Percentiles rank a stretch among this genome's conserved stretches.
Conservation (phyloP, 2,797 vertebrate species). For the Mastacembelus armatus region DNA sequence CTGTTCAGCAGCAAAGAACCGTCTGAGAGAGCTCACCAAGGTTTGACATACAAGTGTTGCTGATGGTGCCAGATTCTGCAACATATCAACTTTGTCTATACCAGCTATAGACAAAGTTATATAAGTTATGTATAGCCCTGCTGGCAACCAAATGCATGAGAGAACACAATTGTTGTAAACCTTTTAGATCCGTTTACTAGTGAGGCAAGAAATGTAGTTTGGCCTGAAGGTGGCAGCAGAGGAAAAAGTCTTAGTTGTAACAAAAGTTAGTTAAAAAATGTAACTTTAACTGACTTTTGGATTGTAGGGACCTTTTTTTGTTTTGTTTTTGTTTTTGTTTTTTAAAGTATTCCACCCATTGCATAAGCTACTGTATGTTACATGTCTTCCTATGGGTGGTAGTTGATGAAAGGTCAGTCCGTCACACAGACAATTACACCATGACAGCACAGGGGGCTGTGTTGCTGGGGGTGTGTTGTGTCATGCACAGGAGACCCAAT, state of each 20-base stretch:
- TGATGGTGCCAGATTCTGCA: neutral
- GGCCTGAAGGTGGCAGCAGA: slow-evolving; percentile 45
- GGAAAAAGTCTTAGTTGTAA: slow-evolving; percentile 12
- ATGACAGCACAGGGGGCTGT: no score
- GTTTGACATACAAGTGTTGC: slow-evolving; percentile 68
- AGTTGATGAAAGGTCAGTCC: neutral
- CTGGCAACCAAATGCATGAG: neutral
- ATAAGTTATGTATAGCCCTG: no score
- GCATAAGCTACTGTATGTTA: neutral
- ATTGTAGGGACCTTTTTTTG: no score
- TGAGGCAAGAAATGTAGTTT: neutral
- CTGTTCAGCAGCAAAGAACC: slow-evolving; percentile 85
- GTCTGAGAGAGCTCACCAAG: slow-evolving; percentile 91
- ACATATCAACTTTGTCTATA: neutral
- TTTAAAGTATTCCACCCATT: neutral
- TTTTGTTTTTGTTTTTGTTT: no score
- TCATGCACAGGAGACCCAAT: no score
- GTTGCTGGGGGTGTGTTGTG: no score
- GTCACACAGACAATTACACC: no score
- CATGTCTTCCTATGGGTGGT: neutral
- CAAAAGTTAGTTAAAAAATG: no score
- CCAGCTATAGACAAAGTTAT: no score
- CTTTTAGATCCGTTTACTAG: neutral
- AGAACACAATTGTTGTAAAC: neutral
- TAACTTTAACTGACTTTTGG: no score